Conservation (phyloP, 2,797 vertebrate genomes). For the Melanitta fusca region DNA sequence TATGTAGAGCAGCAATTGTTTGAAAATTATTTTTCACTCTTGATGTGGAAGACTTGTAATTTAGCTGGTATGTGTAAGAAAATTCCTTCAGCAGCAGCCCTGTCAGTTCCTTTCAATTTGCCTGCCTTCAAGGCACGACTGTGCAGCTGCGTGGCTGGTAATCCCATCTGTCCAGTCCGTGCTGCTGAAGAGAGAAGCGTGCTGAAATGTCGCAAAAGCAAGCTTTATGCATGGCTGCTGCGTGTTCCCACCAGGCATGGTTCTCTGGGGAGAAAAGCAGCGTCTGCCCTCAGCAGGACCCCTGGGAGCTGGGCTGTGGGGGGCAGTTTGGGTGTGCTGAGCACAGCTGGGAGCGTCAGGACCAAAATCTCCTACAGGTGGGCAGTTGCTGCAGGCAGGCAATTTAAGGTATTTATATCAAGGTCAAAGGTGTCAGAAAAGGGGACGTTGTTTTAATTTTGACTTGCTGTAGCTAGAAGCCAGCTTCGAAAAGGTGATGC, state of each 20-base stretch:
- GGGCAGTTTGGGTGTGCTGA: fast-evolving
- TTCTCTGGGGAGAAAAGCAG: neutral
- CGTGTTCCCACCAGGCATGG: neutral
- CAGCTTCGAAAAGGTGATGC: fast-evolving
- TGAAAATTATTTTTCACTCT: constrained; percentile 7
- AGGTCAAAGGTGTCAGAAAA: neutral
- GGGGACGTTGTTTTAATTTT: neutral
- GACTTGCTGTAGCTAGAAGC: neutral
- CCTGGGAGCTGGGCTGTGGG: neutral
- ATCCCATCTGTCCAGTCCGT: constrained; percentile 7
- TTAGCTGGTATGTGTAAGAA: constrained; percentile 7
- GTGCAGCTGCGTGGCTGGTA: constrained; percentile 57
- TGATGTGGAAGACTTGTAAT: neutral
- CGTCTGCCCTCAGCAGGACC: neutral
- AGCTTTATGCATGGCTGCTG: neutral
- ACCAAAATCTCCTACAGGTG: neutral
- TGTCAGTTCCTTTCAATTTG: neutral
- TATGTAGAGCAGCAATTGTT: neutral
- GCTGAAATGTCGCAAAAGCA: neutral
- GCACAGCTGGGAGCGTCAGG: fast-evolving
- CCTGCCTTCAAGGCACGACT: constrained; percentile 45
- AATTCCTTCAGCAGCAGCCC: constrained; percentile 39
- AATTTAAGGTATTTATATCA: neutral
- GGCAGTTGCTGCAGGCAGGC: neutral
- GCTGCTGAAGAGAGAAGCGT: neutral